Conservation (phyloP, 1,140 invertebrate genomes). For the Pristionchus pacificus region DNA sequence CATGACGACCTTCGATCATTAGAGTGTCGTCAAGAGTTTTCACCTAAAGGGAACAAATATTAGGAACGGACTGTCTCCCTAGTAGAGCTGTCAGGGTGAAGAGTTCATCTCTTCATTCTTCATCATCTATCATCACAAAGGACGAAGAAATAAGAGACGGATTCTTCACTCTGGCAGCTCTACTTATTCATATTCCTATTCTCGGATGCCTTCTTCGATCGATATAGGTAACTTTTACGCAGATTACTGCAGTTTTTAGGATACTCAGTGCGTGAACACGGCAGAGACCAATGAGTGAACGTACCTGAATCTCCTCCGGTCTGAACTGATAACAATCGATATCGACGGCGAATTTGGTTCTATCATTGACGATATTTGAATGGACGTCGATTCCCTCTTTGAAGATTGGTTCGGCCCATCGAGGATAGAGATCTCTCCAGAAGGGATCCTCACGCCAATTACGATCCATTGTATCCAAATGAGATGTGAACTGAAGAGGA, state of each 20-base stretch:
- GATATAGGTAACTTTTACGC: too few species aligned
- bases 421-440: slow-evolving; percentile 51
- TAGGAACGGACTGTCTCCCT: background rate
- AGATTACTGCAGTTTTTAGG: too few species aligned
- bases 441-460: slow-evolving; percentile 55
- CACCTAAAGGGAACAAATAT: slow-evolving; percentile 43
- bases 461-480: slow-evolving; percentile 52
- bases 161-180: too few species aligned
- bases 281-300: too few species aligned
- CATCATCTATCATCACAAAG: too few species aligned
- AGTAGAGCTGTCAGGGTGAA: too few species aligned
- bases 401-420: slow-evolving; percentile 56
- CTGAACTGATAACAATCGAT: slow-evolving; percentile 55
- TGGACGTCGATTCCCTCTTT: slow-evolving; percentile 54
- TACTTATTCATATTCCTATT: too few species aligned
- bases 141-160: too few species aligned
- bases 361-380: slow-evolving; percentile 49
- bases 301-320: slow-evolving; percentile 52
- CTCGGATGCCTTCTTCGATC: background rate
- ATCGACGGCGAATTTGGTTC: slow-evolving; percentile 48
- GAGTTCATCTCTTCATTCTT: too few species aligned
- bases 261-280: background rate
- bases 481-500: slow-evolving; percentile 50
- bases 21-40: slow-evolving; percentile 56
- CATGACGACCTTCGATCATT: slow-evolving; percentile 54